Percentiles rank a stretch among this genome's conserved stretches.
These are phyloP conservation scores for Acanthosepion esculentum DNA, from an alignment of 2,888 invertebrate genomes.

Conservation along the genomic window DNA sequence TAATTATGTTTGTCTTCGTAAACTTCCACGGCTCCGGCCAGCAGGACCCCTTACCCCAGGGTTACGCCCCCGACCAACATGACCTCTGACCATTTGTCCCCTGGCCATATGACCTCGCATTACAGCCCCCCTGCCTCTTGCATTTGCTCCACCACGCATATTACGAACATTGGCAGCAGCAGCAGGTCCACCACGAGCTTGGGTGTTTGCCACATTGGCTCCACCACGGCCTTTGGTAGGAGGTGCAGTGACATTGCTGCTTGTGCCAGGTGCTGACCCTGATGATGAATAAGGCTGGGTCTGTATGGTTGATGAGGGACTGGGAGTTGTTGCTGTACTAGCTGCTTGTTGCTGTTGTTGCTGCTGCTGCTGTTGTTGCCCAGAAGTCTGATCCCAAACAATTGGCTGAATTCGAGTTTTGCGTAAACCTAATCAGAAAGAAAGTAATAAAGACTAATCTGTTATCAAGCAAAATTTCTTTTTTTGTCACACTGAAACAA, in stretches of 20 bases:
- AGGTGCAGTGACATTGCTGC: neutral
- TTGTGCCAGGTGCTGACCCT: neutral
- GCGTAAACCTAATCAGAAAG: slow-evolving; percentile 50
- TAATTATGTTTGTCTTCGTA: neutral
- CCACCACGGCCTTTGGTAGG: neutral
- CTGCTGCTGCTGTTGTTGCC: slow-evolving; percentile 35
- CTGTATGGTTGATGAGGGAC: neutral
- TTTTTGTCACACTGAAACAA: no score
- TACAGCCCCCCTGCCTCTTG: slow-evolving; percentile 25
- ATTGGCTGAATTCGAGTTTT: slow-evolving; percentile 67
- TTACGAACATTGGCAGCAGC: neutral
- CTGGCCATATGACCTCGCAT: slow-evolving; percentile 33
- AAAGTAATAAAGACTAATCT: neutral
- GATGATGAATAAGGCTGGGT: neutral
- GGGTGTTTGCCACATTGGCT: neutral
- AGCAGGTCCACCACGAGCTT: neutral
- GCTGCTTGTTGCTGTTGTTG: neutral
- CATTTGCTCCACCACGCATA: slow-evolving; percentile 34
- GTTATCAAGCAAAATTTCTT: no score
- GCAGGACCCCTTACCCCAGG: neutral
- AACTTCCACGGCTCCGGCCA: neutral
- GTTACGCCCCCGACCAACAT: slow-evolving; percentile 23
- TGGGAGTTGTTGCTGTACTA: slow-evolving; percentile 1
- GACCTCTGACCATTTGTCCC: slow-evolving; percentile 42
- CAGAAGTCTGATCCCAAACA: slow-evolving; percentile 59